Evolutionary conservation across 2,797 vertebrate genomes (phyloP), one percentile per base, ranked within the genome.

Genomic region (Enoplosus armatus): DNA sequence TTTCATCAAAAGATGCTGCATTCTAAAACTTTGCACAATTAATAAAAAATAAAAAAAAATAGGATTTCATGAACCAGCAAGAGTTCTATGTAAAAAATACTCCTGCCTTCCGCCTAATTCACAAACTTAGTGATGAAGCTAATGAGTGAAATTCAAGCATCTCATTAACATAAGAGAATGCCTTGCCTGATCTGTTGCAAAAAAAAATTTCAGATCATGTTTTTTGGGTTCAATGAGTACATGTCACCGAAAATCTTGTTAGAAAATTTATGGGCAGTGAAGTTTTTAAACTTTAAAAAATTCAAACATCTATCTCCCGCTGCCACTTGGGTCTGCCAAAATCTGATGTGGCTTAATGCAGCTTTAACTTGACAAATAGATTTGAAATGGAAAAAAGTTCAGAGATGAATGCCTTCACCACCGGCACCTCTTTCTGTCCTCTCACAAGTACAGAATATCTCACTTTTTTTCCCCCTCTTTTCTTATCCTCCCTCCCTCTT

Each of bases 351-450:
- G 63, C 67, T 82, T 74, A 81, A 74, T 65, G 54, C 59, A 50
- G 65, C 80, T 83, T 80, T 75, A 84, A 85, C 75, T 83, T 81
- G 54, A 90, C 82, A 78, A 89, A 86, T 60, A 77, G 70, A 68
- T 85, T 61, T 81, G 65, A 87, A 87, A 85, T 82, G 56, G 66
- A 85, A 71, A n/a, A 84, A 86, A 77, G 79, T 87, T 89, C 35
- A 60, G 77, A 89, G 84, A 85, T 68, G 75, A 92, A 80, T 67
- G 82, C 69, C 66, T 85, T 82, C 76, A 77, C 59, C 61, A 51
- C 55, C 64, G 55, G 55, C 83, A 63, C 74, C 76, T 82, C 73
- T 72, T 29, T 86, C 70, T 82, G 69, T 87, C 74, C 75, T 80
- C 82, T 78, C 63, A 80, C 70, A 37, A 80, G 26, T 63, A 47